Evolutionary conservation across 2,888 invertebrate genomes (phyloP).

Genomic region (Chymomyza fuscimana): DNA sequence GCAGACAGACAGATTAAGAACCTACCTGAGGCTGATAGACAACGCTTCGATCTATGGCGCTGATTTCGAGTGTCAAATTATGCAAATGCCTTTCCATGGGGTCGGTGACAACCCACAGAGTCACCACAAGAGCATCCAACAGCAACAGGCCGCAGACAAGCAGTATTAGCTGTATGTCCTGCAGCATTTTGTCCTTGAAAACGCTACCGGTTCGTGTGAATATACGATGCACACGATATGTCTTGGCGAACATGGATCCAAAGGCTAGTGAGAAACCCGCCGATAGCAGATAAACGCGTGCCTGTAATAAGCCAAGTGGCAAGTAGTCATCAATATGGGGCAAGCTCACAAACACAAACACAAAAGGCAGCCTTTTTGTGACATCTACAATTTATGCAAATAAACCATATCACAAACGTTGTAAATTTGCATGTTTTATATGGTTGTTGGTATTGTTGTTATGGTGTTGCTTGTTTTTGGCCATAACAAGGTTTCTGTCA

Average conservation of each 20-base stretch:
- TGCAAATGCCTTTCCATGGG: constrained; percentile 92
- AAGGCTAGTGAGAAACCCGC: constrained; percentile 95
- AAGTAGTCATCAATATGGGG: not conserved
- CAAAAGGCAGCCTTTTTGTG: not conserved
- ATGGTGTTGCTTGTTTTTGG: not conserved
- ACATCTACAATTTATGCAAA: constrained; percentile 63
- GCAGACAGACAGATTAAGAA: not conserved
- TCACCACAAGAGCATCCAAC: constrained; percentile 90
- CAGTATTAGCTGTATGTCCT: constrained; percentile 93
- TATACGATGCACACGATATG: constrained; percentile 94
- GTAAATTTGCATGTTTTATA: constrained; percentile 55
- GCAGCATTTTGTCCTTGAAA: constrained; percentile 93
- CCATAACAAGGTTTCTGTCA: not conserved
- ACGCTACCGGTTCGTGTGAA: constrained; percentile 92
- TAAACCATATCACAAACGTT: constrained; percentile 68
- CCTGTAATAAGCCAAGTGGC: constrained; percentile 81
- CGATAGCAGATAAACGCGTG: constrained; percentile 91
- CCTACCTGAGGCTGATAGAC: constrained; percentile 91
- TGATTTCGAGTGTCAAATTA: constrained; percentile 90
- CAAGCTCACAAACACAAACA: not conserved
- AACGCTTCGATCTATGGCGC: constrained; percentile 87
- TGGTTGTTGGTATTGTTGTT: constrained; percentile 44
- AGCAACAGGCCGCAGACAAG: constrained; percentile 90
- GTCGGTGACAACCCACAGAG: constrained; percentile 91
- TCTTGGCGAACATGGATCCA: constrained; percentile 97